phyloP scores from a whole-genome alignment of 1,140 invertebrate genomes.

The Reticulitermes speratus region DNA sequence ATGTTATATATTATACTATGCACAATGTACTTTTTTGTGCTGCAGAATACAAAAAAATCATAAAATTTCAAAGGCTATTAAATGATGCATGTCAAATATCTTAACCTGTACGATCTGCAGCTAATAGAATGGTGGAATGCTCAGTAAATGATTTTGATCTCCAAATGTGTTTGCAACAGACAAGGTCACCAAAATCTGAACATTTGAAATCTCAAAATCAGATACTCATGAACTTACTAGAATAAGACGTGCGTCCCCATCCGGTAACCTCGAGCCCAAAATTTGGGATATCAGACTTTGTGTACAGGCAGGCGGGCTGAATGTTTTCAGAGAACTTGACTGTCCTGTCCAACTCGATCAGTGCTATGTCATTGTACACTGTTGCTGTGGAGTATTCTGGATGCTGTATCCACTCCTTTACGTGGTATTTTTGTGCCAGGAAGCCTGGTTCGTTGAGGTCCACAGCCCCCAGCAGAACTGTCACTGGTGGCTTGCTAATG shows the following conservation, averaged over 20 bases:
- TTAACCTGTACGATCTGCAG: too few relatives aligned
- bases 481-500: neutral
- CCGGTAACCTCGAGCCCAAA: neutral
- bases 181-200: too few relatives aligned
- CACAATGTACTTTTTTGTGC: too few relatives aligned
- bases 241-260: neutral
- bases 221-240: neutral
- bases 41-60: too few relatives aligned
- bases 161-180: too few relatives aligned
- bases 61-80: too few relatives aligned
- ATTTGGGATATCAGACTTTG: neutral
- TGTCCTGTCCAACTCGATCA: neutral
- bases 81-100: too few relatives aligned
- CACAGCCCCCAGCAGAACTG: neutral
- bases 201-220: too few relatives aligned
- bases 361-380: constrained; percentile 7
- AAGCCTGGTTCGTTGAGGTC: neutral
- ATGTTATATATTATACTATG: too few relatives aligned
- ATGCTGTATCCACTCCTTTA: neutral
- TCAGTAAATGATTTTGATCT: too few relatives aligned
- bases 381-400: neutral
- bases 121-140: too few relatives aligned
- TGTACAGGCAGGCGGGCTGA: constrained; percentile 13
- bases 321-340: constrained; percentile 18
- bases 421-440: neutral